Percentiles rank a stretch among this genome's conserved stretches.
phyloP scores from a whole-genome alignment of 2,888 invertebrate species.

The Philhelius pedissequus region DNA sequence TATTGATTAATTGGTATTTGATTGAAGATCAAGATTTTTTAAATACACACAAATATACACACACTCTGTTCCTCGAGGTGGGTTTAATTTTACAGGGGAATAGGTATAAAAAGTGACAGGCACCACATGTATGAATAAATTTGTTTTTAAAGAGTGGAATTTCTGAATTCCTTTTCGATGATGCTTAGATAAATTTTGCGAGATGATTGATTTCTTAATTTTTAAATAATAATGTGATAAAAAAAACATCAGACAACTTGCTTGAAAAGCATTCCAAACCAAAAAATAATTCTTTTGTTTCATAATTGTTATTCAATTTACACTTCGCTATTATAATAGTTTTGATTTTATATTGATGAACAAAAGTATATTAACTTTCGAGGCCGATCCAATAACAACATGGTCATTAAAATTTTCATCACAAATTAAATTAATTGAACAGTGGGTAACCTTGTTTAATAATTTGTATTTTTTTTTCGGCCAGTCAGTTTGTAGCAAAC shows the following conservation, averaged over 20 bases:
- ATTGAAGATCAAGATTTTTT: constrained; percentile 34
- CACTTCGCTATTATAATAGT: neutral
- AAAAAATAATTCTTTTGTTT: neutral
- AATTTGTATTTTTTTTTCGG: too few species aligned
- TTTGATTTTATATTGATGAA: neutral
- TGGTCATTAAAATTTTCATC: neutral
- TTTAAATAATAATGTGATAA: neutral
- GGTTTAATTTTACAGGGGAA: neutral
- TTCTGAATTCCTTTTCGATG: neutral
- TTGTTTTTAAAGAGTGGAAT: neutral
- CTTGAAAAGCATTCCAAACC: neutral
- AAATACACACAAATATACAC: neutral
- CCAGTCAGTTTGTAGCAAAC: too few species aligned
- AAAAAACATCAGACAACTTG: neutral
- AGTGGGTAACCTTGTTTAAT: neutral
- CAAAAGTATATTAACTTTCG: neutral
- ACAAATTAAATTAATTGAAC: neutral
- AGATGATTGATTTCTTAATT: constrained; percentile 2
- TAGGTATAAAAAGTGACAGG: neutral
- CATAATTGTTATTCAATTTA: neutral
- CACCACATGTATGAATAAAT: neutral
- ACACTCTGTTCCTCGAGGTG: neutral
- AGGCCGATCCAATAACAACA: neutral
- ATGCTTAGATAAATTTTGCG: neutral
- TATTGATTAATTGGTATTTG: constrained; percentile 57